A percentile compares a stretch with the other conserved stretches of the same genome.
phyloP scores from a whole-genome alignment of 2,113 vertebrate species.

The Eupsittula cactorum region DNA sequence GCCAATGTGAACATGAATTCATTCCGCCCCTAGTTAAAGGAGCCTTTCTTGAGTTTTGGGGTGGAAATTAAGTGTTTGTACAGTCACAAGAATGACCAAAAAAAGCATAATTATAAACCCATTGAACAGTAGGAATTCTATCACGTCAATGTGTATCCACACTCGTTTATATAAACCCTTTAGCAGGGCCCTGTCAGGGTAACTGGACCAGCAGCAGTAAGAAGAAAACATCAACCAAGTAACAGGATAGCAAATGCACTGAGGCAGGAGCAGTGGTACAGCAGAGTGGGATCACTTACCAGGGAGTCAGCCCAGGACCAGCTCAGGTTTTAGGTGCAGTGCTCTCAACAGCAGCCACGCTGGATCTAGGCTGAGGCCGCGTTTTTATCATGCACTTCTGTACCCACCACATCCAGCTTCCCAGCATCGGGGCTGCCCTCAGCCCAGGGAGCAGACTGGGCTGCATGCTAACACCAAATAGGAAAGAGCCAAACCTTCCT shows the following conservation, averaged over 20 bases:
- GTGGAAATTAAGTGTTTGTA: not conserved
- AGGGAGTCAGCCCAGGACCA: not conserved
- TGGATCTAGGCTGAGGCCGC: not conserved
- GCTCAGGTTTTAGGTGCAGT: not conserved
- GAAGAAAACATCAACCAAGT: not conserved
- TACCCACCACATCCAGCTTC: not conserved
- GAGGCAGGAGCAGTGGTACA: not conserved
- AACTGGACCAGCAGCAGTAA: not conserved
- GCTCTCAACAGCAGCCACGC: not conserved
- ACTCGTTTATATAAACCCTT: not conserved
- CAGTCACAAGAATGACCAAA: not conserved
- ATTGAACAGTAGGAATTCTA: not conserved
- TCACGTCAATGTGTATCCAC: not conserved
- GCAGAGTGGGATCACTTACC: not conserved
- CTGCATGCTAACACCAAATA: fast-evolving
- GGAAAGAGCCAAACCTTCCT: not conserved
- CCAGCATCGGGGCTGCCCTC: not conserved
- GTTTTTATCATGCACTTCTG: fast-evolving
- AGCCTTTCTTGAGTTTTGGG: not conserved
- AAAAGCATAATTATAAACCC: not conserved
- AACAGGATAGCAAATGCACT: fast-evolving
- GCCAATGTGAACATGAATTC: not conserved
- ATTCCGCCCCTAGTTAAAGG: not conserved
- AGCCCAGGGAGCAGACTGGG: too few species aligned
- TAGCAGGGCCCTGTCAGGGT: not conserved